A percentile compares a stretch with the other conserved stretches of the same genome.
Conservation (phyloP, 2,113 vertebrate species). For the Sturnus vulgaris region DNA sequence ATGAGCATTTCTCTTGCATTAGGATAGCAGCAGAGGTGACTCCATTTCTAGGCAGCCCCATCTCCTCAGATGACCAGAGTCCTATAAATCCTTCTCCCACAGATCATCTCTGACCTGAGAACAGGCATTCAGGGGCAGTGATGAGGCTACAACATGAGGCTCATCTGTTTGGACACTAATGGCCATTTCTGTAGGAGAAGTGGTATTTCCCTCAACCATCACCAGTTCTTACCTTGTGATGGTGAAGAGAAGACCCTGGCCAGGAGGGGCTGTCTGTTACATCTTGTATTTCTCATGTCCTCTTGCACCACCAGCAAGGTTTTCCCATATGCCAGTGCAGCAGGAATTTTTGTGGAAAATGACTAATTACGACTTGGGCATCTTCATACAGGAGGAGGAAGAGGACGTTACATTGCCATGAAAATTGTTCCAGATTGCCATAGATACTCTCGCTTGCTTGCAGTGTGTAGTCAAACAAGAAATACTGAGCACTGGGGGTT, state of each 20-base stretch:
- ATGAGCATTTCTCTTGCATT: not conserved
- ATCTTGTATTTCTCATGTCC: not conserved
- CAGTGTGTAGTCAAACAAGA: not conserved
- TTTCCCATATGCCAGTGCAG: not conserved
- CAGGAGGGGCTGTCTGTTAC: not conserved
- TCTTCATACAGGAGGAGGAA: not conserved
- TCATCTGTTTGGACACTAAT: not conserved
- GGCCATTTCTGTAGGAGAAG: not conserved
- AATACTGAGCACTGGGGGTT: not conserved
- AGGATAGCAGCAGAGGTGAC: not conserved
- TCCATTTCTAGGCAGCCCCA: not conserved
- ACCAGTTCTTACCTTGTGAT: not conserved
- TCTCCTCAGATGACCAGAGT: not conserved
- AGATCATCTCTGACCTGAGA: not conserved
- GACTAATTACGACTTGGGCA: not conserved
- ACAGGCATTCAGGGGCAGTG: not conserved
- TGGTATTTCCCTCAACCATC: not conserved
- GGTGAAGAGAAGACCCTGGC: not conserved
- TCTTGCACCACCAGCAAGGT: not conserved
- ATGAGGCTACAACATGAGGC: rapidly evolving
- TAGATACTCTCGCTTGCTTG: not conserved
- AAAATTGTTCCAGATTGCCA: not conserved
- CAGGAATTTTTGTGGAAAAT: not conserved
- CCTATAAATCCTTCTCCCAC: not conserved
- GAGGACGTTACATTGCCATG: not conserved